Evolutionary conservation across 2,797 vertebrate genomes (phyloP).

Genomic region (Eulemur coronatus): DNA sequence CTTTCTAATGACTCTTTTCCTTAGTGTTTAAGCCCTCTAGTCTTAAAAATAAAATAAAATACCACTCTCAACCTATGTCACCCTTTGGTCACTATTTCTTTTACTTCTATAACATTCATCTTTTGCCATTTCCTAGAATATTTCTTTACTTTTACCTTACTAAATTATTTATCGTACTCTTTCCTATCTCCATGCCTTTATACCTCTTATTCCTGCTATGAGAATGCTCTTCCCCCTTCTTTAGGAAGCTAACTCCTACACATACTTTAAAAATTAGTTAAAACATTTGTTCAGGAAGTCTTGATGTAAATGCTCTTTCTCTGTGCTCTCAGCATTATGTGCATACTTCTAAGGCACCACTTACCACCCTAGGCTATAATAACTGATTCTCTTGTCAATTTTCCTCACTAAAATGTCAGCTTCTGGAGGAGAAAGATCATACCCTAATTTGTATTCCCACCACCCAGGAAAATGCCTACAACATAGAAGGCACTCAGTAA

Average conservation of each 20-base stretch:
- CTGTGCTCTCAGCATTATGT: neutral
- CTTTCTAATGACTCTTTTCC: neutral
- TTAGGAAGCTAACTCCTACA: neutral
- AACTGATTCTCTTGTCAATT: neutral
- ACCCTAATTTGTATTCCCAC: neutral
- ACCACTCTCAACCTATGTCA: neutral
- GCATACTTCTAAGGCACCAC: neutral
- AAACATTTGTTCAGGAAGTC: slow-evolving; percentile 2
- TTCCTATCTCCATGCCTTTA: neutral
- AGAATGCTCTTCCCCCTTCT: neutral
- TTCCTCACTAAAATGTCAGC: neutral
- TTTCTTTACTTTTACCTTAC: neutral
- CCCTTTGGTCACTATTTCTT: neutral
- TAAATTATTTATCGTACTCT: neutral
- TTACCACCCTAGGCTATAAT: neutral
- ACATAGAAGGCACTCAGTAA: neutral
- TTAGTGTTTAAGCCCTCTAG: neutral
- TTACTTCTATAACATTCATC: neutral
- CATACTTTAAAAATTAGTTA: neutral
- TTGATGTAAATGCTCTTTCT: neutral
- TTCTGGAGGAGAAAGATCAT: neutral
- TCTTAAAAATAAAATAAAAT: slow-evolving; percentile 43
- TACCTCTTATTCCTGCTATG: neutral
- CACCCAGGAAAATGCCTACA: neutral
- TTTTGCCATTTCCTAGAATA: neutral